These are phyloP conservation scores for Rhea pennata DNA, from an alignment of 2,113 vertebrate genomes.

Conservation along the genomic window DNA sequence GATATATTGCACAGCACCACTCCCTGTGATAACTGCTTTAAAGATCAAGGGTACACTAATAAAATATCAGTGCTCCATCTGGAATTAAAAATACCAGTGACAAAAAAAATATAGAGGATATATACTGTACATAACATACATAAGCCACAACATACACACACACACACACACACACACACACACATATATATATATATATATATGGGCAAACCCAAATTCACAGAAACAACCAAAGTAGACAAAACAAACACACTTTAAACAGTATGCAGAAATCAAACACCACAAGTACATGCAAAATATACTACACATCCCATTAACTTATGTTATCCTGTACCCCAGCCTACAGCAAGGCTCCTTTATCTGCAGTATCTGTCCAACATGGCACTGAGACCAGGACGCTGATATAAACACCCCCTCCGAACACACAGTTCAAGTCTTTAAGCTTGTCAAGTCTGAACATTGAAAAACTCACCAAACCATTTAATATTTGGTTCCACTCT, in stretches of 20 bases:
- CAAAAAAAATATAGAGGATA: not conserved
- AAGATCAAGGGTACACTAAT: not conserved
- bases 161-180: no score
- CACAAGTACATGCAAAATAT: fast-evolving
- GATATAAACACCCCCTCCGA: not conserved
- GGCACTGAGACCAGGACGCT: not conserved
- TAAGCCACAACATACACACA: fast-evolving
- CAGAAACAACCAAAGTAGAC: not conserved
- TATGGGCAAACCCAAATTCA: not conserved
- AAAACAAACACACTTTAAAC: not conserved
- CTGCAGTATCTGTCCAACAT: not conserved
- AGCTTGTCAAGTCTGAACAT: not conserved
- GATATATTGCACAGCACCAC: not conserved
- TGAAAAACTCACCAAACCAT: slow-evolving; percentile 92
- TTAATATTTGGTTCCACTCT: slow-evolving; percentile 98
- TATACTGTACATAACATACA: no score
- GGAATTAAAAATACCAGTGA: not conserved
- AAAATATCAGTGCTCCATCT: not conserved
- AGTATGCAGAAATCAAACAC: fast-evolving
- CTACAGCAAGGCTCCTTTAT: not conserved
- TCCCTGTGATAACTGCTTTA: not conserved
- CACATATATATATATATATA: no score
- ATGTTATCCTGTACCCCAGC: not conserved
- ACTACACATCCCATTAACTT: no score
- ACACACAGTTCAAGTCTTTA: not conserved